phyloP scores from a whole-genome alignment of 1,140 invertebrate genomes.

The Eufriesea mexicana region DNA sequence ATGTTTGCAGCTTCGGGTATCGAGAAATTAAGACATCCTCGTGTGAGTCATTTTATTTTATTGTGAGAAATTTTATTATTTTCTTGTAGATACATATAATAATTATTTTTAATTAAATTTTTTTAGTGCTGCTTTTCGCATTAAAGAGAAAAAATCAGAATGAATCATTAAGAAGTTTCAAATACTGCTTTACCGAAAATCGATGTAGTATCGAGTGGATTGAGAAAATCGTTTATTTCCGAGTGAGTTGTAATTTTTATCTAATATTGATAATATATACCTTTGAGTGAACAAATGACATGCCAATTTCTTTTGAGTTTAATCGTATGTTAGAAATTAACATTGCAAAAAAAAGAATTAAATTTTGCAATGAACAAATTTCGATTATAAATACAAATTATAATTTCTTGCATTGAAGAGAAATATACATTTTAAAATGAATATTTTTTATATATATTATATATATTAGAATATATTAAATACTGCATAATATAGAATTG shows the following conservation, averaged over 20 bases:
- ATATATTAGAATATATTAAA: not conserved
- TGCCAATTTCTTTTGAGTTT: not conserved
- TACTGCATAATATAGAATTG: not conserved
- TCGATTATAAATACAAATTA: not conserved
- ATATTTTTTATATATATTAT: too few relatives aligned
- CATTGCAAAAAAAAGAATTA: not conserved
- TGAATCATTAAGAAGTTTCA: not conserved
- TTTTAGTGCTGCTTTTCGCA: conserved; percentile 18
- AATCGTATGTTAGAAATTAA: not conserved
- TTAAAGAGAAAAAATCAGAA: conserved; percentile 19
- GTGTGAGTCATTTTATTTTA: conserved; percentile 23
- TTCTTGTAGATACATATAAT: not conserved
- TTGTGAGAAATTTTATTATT: not conserved
- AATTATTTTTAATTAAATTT: conserved; percentile 13
- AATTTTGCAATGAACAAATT: not conserved
- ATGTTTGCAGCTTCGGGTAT: not conserved
- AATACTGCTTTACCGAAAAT: not conserved
- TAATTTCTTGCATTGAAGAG: not conserved
- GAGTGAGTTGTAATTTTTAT: conserved; percentile 43
- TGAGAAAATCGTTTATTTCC: not conserved
- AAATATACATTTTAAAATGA: not conserved
- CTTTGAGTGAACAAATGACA: conserved; percentile 25
- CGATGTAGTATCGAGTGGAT: not conserved
- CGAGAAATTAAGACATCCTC: conserved; percentile 19
- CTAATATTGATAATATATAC: conserved; percentile 56